Evolutionary conservation across 1,140 invertebrate species (phyloP).

Genomic region (Rhynchophorus ferrugineus): DNA sequence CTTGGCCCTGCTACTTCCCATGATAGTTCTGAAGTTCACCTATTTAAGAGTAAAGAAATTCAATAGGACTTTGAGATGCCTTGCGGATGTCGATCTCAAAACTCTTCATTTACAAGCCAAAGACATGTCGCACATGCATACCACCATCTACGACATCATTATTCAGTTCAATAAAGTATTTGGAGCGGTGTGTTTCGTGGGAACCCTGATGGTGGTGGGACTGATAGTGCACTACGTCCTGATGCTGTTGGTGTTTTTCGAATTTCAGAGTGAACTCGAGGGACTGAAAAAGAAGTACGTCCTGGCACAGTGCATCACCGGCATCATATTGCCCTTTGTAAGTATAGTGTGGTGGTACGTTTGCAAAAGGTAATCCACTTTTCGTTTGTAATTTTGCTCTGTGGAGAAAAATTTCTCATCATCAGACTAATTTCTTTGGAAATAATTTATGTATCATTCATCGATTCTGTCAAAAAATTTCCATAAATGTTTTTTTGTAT

Average conservation of each 20-base stretch:
- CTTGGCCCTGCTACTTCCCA: background rate
- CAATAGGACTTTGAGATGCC: background rate
- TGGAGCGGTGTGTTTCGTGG: background rate
- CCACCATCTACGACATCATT: background rate
- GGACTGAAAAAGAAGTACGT: background rate
- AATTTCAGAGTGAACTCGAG: background rate
- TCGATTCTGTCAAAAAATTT: no score
- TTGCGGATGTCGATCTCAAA: background rate
- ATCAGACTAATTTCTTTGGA: no score
- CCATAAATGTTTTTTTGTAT: no score
- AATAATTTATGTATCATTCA: no score
- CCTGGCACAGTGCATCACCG: conserved; percentile 2
- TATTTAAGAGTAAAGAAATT: background rate
- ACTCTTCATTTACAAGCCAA: background rate
- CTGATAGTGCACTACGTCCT: conserved; percentile 2
- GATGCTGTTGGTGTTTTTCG: conserved; percentile 5
- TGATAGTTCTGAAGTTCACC: background rate
- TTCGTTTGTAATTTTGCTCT: no score
- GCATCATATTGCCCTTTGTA: conserved; percentile 2
- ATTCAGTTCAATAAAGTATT: background rate
- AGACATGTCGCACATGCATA: conserved; percentile 1
- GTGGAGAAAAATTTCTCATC: no score
- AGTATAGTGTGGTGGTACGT: background rate
- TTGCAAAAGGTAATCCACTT: no score
- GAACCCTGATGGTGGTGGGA: background rate